Evolutionary conservation across 92 coral and sea anemone species (phyloP), one percentile per base, ranked within the genome.

Genomic region (Siderastrea siderea): DNA sequence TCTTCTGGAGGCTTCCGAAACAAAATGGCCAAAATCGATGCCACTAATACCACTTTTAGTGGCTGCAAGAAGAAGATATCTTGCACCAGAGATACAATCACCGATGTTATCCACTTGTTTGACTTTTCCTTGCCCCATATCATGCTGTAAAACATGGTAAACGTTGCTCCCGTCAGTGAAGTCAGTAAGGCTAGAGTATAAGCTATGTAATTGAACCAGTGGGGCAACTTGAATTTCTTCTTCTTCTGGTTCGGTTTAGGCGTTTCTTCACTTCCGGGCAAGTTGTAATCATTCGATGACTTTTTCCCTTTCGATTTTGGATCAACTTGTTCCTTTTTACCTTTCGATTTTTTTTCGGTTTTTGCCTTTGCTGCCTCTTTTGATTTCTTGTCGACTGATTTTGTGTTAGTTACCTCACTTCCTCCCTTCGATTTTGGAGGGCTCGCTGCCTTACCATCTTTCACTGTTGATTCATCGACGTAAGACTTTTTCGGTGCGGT

Each of bases 41-140:
- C 98, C 5, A 93, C 78, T 15, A 91, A 69, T 4, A 95, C 12
- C 14, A 95, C 96, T 67, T 95, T 95, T 8, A 95, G 58, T 7
- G 98, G 98, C 88, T 95, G 98, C 11, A 94, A 48, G 12, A 95
- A 78, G 53, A 95, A 87, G 45, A 95, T 93, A 64, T 95, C 98
- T 53, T 95, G 98, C 62, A 93, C 77, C 59, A 95, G 82, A 1
- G 98, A 93, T 1, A 95, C 53, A 75, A 86, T 72, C 16, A 95
- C 93, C 0, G 98, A 95, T 17, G 71, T 51, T 38, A 95, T 87
- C 98, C 98, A 95, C 48, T 88, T 85, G 74, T 90, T 91, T 4
- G 98, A 93, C 72, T 90, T 91, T 9, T 95, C 96, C 60, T 92
- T 93, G 12, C 98, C 98, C 98, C 98, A 95, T 77, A 90, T 90